Conservation (phyloP, 2,888 invertebrate genomes). For the Epinotia bilunana region DNA sequence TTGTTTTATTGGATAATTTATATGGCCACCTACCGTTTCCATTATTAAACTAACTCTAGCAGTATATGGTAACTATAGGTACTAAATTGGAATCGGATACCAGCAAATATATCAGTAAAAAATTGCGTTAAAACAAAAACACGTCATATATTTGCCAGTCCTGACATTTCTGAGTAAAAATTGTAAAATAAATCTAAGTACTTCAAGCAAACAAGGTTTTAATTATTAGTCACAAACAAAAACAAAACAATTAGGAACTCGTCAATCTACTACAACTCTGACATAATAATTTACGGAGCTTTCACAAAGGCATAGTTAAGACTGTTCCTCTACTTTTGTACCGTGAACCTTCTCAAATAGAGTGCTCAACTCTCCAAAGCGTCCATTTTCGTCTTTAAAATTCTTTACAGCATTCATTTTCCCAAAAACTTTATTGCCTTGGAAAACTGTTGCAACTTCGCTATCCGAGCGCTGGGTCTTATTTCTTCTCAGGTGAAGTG, state of each 20-base stretch:
- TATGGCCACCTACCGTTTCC: too few species aligned
- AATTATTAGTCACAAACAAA: not conserved
- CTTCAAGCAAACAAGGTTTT: not conserved
- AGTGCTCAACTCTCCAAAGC: slow-evolving; percentile 70
- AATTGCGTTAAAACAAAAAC: not conserved
- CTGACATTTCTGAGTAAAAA: not conserved
- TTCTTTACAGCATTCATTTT: slow-evolving; percentile 60
- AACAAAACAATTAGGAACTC: slow-evolving; percentile 3
- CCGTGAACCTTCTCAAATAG: slow-evolving; percentile 70
- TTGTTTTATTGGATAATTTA: too few species aligned
- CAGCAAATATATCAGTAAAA: too few species aligned
- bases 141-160: not conserved
- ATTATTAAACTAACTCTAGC: too few species aligned
- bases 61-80: too few species aligned
- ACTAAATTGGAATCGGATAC: too few species aligned
- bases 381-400: slow-evolving; percentile 62
- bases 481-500: slow-evolving; percentile 55
- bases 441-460: slow-evolving; percentile 60
- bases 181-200: not conserved
- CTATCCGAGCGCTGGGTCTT: slow-evolving; percentile 57
- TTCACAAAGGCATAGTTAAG: slow-evolving; percentile 38
- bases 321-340: slow-evolving; percentile 51
- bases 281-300: slow-evolving; percentile 15
- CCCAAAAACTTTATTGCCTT: slow-evolving; percentile 59
- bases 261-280: slow-evolving; percentile 14